These are phyloP conservation scores for Anoplophora glabripennis DNA, from an alignment of 1,140 invertebrate genomes.

Conservation along the genomic window DNA sequence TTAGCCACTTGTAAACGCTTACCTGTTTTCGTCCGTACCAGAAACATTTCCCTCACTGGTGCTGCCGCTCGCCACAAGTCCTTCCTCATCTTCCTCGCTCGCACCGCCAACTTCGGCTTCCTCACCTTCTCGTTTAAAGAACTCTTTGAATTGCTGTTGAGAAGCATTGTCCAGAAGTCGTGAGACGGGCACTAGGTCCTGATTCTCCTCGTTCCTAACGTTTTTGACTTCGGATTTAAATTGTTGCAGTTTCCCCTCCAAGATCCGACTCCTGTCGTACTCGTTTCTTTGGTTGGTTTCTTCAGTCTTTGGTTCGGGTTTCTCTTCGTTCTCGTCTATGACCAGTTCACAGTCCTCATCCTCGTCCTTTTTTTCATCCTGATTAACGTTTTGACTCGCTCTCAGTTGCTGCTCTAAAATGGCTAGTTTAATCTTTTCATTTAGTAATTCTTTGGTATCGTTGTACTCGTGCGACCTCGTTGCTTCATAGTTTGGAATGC, in stretches of 20 bases:
- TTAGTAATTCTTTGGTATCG: constrained; percentile 41
- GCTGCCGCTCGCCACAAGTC: constrained; percentile 65
- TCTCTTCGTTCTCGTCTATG: constrained; percentile 62
- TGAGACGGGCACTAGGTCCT: constrained; percentile 73
- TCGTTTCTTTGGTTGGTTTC: constrained; percentile 18
- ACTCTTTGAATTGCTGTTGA: constrained; percentile 61
- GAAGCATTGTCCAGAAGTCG: constrained; percentile 77
- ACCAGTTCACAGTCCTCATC: constrained; percentile 66
- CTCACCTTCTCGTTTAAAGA: constrained; percentile 55
- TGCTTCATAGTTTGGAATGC: constrained; percentile 39
- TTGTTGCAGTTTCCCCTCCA: constrained; percentile 46
- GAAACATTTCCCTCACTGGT: constrained; percentile 77
- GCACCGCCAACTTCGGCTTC: constrained; percentile 40
- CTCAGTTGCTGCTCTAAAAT: constrained; percentile 75
- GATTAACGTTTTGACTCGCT: constrained; percentile 18
- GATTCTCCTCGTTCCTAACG: constrained; percentile 49
- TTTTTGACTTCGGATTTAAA: constrained; percentile 40
- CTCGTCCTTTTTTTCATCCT: constrained; percentile 49
- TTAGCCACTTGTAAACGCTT: constrained; percentile 34
- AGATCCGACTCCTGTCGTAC: constrained; percentile 24
- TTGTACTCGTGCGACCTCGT: constrained; percentile 42
- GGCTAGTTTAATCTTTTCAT: constrained; percentile 74
- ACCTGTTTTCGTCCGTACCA: constrained; percentile 76
- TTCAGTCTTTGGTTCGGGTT: constrained; percentile 25
- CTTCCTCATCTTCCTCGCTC: constrained; percentile 70